Conservation (phyloP, 2,888 invertebrate species). For the Neoascia interrupta region DNA sequence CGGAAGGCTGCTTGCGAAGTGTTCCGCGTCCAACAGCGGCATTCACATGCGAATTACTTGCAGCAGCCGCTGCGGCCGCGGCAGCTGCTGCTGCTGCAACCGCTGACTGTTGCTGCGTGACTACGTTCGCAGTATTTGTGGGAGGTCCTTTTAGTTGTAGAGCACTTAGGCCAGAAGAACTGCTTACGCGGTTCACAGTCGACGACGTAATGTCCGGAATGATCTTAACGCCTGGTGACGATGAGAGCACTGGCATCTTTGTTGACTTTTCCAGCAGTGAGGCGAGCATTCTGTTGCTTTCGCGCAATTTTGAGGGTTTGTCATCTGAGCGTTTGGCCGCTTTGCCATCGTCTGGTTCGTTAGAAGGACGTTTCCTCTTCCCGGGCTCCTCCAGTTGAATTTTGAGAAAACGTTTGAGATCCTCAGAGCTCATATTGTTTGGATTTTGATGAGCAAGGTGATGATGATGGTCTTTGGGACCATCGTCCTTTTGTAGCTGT, state of each 20-base stretch:
- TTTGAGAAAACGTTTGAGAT: constrained; percentile 78
- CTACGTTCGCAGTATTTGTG: constrained; percentile 73
- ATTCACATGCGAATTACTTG: constrained; percentile 55
- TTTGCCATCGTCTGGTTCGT: constrained; percentile 82
- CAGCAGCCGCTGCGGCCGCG: constrained; percentile 51
- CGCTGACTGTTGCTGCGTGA: constrained; percentile 74
- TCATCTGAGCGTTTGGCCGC: constrained; percentile 78
- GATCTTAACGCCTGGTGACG: constrained; percentile 77
- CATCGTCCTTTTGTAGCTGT: constrained; percentile 80
- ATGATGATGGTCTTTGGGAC: constrained; percentile 73
- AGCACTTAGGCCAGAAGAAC: constrained; percentile 65
- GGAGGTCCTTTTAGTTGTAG: constrained; percentile 57
- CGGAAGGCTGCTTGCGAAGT: constrained; percentile 76
- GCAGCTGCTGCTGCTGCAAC: constrained; percentile 55
- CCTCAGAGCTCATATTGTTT: constrained; percentile 77
- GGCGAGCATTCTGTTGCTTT: constrained; percentile 92
- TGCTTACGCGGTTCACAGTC: constrained; percentile 74
- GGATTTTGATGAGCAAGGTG: constrained; percentile 74
- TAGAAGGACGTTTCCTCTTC: constrained; percentile 83
- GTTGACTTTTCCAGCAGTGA: constrained; percentile 88
- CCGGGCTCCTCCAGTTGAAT: constrained; percentile 78
- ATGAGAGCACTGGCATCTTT: constrained; percentile 81
- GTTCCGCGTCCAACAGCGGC: constrained; percentile 64
- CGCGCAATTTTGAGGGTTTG: constrained; percentile 85
- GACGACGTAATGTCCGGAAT: constrained; percentile 79